A percentile compares a stretch with the other conserved stretches of the same genome.
These are phyloP conservation scores for Balaeniceps rex DNA, from an alignment of 2,113 vertebrate species.

Conservation along the genomic window DNA sequence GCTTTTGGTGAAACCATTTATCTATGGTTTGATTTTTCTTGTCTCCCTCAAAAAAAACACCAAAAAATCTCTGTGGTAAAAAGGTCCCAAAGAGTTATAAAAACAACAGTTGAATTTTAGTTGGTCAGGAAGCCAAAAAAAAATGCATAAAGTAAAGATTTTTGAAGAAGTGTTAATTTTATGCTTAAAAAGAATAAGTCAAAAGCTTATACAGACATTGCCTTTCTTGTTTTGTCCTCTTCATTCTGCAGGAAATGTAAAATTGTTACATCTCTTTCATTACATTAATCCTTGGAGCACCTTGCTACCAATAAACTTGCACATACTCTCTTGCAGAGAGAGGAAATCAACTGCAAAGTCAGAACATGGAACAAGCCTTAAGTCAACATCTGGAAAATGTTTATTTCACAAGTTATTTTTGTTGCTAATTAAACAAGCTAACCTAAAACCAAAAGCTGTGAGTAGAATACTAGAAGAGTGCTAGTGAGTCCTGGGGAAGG, in stretches of 20 bases:
- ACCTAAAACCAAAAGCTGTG: neutral
- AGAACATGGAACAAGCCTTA: neutral
- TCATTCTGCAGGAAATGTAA: neutral
- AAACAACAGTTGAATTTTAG: neutral
- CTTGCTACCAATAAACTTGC: neutral
- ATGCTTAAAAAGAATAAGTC: neutral
- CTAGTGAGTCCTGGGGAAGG: neutral
- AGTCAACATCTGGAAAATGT: neutral
- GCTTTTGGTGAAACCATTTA: neutral
- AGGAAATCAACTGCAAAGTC: neutral
- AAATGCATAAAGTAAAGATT: neutral
- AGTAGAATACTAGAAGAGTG: neutral
- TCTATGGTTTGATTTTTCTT: neutral
- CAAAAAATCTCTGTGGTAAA: neutral
- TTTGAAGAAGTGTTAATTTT: neutral
- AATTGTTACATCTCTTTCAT: neutral
- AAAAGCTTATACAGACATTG: neutral
- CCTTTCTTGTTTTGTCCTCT: neutral
- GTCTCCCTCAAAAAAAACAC: neutral
- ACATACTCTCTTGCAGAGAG: neutral
- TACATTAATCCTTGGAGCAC: neutral
- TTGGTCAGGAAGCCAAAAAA: neutral
- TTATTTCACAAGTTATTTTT: neutral
- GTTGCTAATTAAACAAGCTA: neutral
- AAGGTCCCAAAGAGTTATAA: neutral